A percentile compares a stretch with the other conserved stretches of the same genome.
phyloP scores from a whole-genome alignment of 2,797 vertebrate genomes.

The Mionectes olivaceus region DNA sequence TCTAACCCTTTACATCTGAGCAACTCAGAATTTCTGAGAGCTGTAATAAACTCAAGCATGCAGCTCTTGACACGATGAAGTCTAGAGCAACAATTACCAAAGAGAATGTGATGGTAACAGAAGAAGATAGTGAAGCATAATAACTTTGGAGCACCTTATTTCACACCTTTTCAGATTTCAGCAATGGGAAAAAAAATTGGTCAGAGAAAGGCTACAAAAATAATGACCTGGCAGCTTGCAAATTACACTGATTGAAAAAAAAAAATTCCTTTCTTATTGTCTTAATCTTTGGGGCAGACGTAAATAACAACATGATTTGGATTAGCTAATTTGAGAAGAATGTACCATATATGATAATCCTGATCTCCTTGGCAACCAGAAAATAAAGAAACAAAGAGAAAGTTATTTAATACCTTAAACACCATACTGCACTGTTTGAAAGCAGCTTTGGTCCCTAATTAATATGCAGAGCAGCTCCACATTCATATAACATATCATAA shows the following conservation, averaged over 20 bases:
- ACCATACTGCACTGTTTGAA: not conserved
- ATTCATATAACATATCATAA: not conserved
- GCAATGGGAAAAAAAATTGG: not conserved
- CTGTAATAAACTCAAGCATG: not conserved
- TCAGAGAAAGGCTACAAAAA: not conserved
- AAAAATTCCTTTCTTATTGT: not conserved
- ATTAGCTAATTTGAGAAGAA: constrained; percentile 55
- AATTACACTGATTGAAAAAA: constrained; percentile 4
- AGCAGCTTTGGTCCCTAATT: constrained; percentile 34
- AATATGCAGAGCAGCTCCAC: not conserved
- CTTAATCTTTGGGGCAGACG: not conserved
- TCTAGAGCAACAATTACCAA: not conserved
- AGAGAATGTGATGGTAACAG: not conserved
- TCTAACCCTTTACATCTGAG: not conserved
- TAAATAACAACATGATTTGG: constrained; percentile 12
- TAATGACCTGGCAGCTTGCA: not conserved
- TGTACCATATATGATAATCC: not conserved
- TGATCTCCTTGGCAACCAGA: constrained; percentile 40
- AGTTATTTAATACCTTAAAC: constrained; percentile 13
- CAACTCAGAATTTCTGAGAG: not conserved
- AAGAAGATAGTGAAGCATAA: not conserved
- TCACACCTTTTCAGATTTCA: not conserved
- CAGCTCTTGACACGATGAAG: not conserved
- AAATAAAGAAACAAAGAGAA: constrained; percentile 43
- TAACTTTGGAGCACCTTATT: not conserved